A percentile compares a stretch with the other conserved stretches of the same genome.
Evolutionary conservation across 2,888 invertebrate species (phyloP).

Genomic region (Acleris laterana): DNA sequence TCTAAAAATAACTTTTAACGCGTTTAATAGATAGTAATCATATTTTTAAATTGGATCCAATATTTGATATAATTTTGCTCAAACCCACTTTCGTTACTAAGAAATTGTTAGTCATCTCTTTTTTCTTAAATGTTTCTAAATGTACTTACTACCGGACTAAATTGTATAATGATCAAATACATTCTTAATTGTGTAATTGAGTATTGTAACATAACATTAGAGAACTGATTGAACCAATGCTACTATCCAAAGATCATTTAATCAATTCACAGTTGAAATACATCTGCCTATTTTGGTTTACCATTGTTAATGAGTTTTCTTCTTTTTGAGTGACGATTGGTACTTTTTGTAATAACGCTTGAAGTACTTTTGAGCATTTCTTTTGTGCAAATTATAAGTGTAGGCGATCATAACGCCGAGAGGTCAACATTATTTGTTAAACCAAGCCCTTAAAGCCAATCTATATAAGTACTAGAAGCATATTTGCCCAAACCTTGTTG

Average conservation of each 20-base stretch:
- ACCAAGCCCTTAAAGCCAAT: conserved; percentile 25
- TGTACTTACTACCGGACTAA: no score
- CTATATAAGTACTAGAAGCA: neutral
- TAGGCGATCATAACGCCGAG: no score
- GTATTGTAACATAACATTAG: no score
- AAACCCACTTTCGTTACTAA: neutral
- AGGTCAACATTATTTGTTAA: conserved; percentile 19
- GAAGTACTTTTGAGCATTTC: no score
- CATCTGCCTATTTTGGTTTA: neutral
- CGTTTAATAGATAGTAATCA: no score
- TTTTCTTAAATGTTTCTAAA: no score
- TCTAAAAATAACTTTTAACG: no score
- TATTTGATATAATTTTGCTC: neutral
- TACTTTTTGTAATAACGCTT: no score
- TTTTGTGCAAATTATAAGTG: neutral
- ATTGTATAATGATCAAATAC: no score
- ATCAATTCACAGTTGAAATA: neutral
- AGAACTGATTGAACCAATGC: neutral
- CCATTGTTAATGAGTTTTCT: no score
- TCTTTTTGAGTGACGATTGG: no score
- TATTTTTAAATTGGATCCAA: neutral
- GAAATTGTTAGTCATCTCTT: neutral
- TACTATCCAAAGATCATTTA: neutral
- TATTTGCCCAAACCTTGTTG: conserved; percentile 1
- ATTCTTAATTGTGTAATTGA: no score